Evolutionary conservation across 1,140 invertebrate species (phyloP).

Genomic region (Anthonomus grandis): DNA sequence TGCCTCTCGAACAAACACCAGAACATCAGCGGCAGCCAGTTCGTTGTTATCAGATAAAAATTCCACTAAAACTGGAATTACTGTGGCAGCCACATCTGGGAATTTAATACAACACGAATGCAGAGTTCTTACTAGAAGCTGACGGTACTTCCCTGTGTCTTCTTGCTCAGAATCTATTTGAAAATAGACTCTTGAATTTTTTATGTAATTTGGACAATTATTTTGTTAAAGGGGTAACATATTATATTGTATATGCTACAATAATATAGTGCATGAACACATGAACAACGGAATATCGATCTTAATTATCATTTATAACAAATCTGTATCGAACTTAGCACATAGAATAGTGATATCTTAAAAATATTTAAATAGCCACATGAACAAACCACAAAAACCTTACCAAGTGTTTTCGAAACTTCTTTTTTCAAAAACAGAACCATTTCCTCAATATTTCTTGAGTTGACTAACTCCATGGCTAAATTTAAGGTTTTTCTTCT

Average conservation of each 20-base stretch:
- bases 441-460: slow-evolving; percentile 94
- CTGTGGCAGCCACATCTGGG: slow-evolving; percentile 90
- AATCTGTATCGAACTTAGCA: too few species aligned
- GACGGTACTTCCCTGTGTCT: slow-evolving; percentile 93
- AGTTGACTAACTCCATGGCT: slow-evolving; percentile 90
- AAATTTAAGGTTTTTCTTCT: slow-evolving; percentile 82
- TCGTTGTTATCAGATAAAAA: slow-evolving; percentile 95
- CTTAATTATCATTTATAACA: too few species aligned
- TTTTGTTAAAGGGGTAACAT: too few species aligned
- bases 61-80: slow-evolving; percentile 94
- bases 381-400: too few species aligned
- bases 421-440: slow-evolving; percentile 93
- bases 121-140: slow-evolving; percentile 90
- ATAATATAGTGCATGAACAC: too few species aligned
- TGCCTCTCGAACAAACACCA: slow-evolving; percentile 93
- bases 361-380: too few species aligned
- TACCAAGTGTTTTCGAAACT: slow-evolving; percentile 85
- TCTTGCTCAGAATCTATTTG: slow-evolving; percentile 69
- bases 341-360: too few species aligned
- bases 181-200: not conserved
- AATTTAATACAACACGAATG: slow-evolving; percentile 97
- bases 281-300: too few species aligned
- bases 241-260: too few species aligned
- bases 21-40: slow-evolving; percentile 88
- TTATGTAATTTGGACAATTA: too few species aligned